phyloP scores from a whole-genome alignment of 2,113 vertebrate genomes.

The Machaerirhynchus nigripectus region DNA sequence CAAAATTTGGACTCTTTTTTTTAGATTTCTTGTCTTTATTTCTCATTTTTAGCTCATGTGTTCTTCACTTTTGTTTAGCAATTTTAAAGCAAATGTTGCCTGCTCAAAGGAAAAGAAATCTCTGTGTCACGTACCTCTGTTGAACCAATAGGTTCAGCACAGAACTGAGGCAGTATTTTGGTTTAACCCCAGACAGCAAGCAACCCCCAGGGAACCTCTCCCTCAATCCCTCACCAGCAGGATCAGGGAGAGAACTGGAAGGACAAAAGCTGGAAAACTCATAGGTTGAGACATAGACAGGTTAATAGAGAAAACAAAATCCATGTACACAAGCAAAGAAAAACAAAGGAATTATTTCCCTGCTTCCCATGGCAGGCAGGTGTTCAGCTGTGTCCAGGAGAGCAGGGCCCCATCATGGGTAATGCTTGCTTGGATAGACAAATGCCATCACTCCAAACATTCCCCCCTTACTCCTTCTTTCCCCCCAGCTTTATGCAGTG shows the following conservation, averaged over 20 bases:
- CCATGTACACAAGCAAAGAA: neutral
- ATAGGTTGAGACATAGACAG: neutral
- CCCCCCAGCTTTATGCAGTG: neutral
- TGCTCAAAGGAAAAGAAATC: neutral
- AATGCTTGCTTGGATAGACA: neutral
- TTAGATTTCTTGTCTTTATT: neutral
- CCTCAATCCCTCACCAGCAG: neutral
- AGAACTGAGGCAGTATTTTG: neutral
- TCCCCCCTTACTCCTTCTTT: accelerated
- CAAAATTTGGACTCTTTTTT: neutral
- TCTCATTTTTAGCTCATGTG: neutral
- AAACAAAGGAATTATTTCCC: neutral
- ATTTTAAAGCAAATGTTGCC: neutral
- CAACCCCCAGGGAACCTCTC: neutral
- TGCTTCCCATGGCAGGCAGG: accelerated
- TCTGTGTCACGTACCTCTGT: neutral
- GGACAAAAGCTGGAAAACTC: neutral
- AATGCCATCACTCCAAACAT: accelerated
- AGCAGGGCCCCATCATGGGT: no score
- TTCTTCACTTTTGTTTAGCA: neutral
- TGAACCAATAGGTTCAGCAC: neutral
- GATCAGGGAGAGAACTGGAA: neutral
- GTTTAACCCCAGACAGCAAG: neutral
- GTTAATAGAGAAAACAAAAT: neutral
- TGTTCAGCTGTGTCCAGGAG: neutral